These are phyloP conservation scores for Sialis fuliginosa DNA, from an alignment of 2,888 invertebrate genomes.

Conservation along the genomic window DNA sequence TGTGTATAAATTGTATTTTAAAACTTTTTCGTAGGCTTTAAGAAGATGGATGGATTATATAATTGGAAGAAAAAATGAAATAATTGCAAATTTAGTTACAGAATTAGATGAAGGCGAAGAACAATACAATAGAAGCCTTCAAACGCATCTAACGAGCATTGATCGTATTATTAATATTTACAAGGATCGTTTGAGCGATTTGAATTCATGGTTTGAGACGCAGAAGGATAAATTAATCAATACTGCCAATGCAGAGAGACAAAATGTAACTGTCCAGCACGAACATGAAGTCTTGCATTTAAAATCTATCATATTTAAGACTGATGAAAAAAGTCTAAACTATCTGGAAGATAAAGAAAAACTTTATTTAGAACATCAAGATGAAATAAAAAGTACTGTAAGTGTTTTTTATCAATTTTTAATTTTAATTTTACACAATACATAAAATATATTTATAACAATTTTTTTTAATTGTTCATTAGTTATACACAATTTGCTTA, in stretches of 20 bases:
- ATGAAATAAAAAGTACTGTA: no score
- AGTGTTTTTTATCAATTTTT: no score
- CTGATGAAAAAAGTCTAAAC: slow-evolving; percentile 7
- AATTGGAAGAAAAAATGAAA: slow-evolving; percentile 47
- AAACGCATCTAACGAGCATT: slow-evolving; percentile 52
- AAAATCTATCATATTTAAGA: slow-evolving; percentile 25
- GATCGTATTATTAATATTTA: slow-evolving; percentile 48
- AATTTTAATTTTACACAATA: no score
- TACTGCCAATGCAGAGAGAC: slow-evolving; percentile 34
- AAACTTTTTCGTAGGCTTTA: slow-evolving; percentile 29
- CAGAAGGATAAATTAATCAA: slow-evolving; percentile 31
- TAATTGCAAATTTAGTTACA: slow-evolving; percentile 40
- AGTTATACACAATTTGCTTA: not conserved
- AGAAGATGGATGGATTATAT: slow-evolving; percentile 39
- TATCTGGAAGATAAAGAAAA: no score
- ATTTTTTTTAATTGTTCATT: not conserved
- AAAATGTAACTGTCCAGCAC: slow-evolving; percentile 24
- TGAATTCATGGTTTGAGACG: slow-evolving; percentile 34
- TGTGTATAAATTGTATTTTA: slow-evolving; percentile 3
- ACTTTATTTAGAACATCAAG: no score
- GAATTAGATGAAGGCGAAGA: slow-evolving; percentile 54
- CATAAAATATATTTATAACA: not conserved
- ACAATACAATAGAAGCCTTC: slow-evolving; percentile 53
- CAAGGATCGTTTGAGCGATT: slow-evolving; percentile 28
- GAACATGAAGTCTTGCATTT: slow-evolving; percentile 25